Conservation (phyloP, 2,113 vertebrate genomes). For the Silurus meridionalis region DNA sequence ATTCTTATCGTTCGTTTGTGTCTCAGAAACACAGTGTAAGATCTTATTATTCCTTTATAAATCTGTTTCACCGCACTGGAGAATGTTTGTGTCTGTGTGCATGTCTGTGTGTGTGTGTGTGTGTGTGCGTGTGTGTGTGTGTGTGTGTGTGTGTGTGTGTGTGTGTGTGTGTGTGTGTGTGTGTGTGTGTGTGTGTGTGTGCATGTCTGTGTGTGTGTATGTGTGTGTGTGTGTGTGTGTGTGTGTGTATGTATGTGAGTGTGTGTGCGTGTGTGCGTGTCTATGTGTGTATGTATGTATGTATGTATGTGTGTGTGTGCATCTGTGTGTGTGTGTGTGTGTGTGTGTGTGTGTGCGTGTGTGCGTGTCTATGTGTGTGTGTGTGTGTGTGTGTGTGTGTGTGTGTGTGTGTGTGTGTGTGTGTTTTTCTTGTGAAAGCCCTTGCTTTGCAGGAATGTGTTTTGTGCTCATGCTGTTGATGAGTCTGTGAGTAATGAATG, state of each 20-base stretch:
- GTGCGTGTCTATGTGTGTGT: too few species aligned
- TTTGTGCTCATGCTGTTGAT: conserved; percentile 42
- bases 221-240: too few species aligned
- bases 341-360: too few species aligned
- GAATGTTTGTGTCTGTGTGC: not conserved
- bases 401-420: not conserved
- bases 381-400: too few species aligned
- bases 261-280: too few species aligned
- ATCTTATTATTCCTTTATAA: not conserved
- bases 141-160: conserved; percentile 11
- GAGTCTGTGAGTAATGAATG: conserved; percentile 53
- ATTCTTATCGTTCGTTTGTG: conserved; percentile 2
- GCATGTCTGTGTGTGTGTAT: not conserved
- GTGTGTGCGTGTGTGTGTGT: not conserved
- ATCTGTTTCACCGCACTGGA: not conserved
- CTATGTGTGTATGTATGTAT: too few species aligned
- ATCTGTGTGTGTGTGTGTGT: too few species aligned
- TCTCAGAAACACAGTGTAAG: not conserved
- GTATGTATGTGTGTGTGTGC: too few species aligned
- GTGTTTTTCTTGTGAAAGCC: not conserved
- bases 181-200: not conserved
- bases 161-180: too few species aligned
- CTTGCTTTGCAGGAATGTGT: conserved; percentile 49
- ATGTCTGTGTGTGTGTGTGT: conserved; percentile 3
- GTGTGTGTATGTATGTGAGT: too few species aligned